Evolutionary conservation across 1,140 invertebrate genomes (phyloP), one percentile per base, ranked within the genome.

Genomic region (Hestina assimilis): DNA sequence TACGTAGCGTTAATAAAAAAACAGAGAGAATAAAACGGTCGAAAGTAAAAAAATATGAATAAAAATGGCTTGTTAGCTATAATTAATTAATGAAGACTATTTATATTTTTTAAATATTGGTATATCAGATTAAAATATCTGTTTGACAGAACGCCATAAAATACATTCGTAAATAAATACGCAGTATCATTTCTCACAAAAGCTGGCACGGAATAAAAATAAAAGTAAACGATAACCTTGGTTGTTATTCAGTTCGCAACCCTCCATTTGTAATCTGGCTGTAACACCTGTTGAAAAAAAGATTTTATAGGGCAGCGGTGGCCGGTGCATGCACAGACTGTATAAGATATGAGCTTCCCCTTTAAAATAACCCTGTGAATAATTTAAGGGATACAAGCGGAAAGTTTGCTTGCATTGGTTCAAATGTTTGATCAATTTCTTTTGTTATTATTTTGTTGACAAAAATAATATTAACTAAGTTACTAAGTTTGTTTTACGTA

Each of bases 241-340:
- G 23, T 54, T n/a, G 56, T 48, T 55, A 55, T 66, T 52, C 51
- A 54, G 59, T 68, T 63, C 47, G 54, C 50, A 60, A 61, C 65
- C 65, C 65, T 58, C 61, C 24, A 17, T 20, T 38, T 31, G 26
- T 57, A 66, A 58, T 58, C 51, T 60, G 38, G 50, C 46, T 48
- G 58, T 50, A 58, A 19, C 65, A 68, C 65, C 65, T 68, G 65
- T 68, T 68, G 56, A 56, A 57, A 40, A 59, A 45, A 55, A 31
- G 47, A 51, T 63, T 66, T 63, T 58, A 62, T 58, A 43, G 59
- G 50, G 59, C 55, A 53, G 29, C 28, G 26, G 33, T 46, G 51
- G 43, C 60, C 60, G 50, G 53, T 55, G 42, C 31, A 45, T 54
- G 41, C 35, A 47, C 41, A 51, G 45, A 47, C 20, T 46, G 43